Conservation (phyloP, 1,140 invertebrate species). For the Drosophila arizonae region DNA sequence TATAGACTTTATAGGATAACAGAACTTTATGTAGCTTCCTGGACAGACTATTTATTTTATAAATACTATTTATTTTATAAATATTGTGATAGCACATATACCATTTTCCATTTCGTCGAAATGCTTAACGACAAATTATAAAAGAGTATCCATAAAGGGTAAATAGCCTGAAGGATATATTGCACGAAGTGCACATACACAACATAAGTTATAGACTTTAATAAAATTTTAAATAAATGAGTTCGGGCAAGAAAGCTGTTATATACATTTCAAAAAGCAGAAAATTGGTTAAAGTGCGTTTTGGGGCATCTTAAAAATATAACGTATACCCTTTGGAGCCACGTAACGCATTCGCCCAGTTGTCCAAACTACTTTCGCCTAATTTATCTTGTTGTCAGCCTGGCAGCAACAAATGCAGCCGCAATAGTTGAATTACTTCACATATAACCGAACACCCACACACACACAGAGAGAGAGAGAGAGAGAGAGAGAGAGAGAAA, state of each 20-base stretch:
- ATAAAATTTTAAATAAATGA: neutral
- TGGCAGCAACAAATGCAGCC: slow-evolving; percentile 53
- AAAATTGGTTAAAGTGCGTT: neutral
- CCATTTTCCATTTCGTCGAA: no score
- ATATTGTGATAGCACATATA: no score
- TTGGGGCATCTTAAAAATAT: neutral
- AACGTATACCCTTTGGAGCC: neutral
- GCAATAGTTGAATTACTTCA: slow-evolving; percentile 53
- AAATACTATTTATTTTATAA: no score
- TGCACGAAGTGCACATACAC: no score
- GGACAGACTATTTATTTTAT: no score
- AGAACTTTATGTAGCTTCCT: no score
- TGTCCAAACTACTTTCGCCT: slow-evolving; percentile 45
- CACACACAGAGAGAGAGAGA: no score
- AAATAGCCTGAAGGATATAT: no score
- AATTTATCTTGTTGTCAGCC: slow-evolving; percentile 57
- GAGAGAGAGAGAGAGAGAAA: no score
- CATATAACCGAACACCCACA: slow-evolving; percentile 15
- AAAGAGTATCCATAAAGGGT: no score
- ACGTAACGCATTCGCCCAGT: slow-evolving; percentile 18
- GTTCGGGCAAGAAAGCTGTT: neutral
- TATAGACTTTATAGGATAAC: no score
- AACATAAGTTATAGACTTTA: neutral
- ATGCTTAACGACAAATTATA: no score
- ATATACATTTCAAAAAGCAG: neutral